These are phyloP conservation scores for Petrocephalus sullivani DNA, from an alignment of 2,797 vertebrate species.

Conservation along the genomic window DNA sequence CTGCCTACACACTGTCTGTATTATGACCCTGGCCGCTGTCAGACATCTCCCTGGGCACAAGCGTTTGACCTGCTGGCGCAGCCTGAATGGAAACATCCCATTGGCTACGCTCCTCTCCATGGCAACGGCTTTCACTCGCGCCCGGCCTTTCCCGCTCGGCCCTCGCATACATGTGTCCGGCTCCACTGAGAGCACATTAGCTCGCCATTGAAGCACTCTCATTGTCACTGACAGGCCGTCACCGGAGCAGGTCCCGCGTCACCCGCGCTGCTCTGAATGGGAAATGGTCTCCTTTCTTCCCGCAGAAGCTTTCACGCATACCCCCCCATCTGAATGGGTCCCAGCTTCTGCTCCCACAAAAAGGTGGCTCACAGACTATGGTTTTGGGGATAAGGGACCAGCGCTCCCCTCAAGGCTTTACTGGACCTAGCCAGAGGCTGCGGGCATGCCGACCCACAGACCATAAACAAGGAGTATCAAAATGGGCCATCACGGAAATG, in stretches of 20 bases:
- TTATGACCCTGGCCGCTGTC: constrained; percentile 29
- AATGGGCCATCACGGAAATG: not conserved
- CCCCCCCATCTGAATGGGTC: constrained; percentile 30
- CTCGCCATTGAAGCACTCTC: not conserved
- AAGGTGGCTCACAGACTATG: not conserved
- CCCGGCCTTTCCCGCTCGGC: not conserved
- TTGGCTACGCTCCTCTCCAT: constrained; percentile 21
- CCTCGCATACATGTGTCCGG: not conserved
- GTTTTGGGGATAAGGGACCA: not conserved
- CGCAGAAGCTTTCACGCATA: constrained; percentile 16
- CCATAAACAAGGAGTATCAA: not conserved
- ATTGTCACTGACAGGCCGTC: not conserved
- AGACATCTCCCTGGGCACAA: constrained; percentile 21
- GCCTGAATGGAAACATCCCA: constrained; percentile 25
- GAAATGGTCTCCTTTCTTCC: constrained; percentile 20
- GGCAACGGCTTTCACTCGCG: constrained; percentile 23
- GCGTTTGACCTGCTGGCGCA: constrained; percentile 34
- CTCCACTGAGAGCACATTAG: not conserved
- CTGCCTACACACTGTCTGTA: constrained; percentile 14
- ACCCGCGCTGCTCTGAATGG: constrained; percentile 36
- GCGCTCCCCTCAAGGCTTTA: not conserved
- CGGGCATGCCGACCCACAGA: not conserved
- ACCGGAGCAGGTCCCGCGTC: constrained; percentile 18
- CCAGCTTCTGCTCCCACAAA: constrained; percentile 9
- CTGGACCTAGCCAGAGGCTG: not conserved